Percentiles rank a stretch among this genome's conserved stretches.
phyloP scores from a whole-genome alignment of 1,140 invertebrate species.

The Metaphire vulgaris region DNA sequence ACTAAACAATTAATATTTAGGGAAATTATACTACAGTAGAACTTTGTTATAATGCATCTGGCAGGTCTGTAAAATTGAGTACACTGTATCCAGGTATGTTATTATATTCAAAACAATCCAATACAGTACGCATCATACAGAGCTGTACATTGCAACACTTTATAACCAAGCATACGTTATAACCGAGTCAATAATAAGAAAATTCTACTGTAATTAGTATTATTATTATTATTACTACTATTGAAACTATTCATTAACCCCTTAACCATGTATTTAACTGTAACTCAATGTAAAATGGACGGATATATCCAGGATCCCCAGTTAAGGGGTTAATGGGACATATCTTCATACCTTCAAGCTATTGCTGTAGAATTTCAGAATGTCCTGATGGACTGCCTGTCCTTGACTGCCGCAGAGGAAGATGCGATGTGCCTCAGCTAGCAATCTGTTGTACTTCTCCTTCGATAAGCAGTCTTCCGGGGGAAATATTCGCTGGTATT shows the following conservation, averaged over 20 bases:
- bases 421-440: constrained; percentile 33
- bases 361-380: constrained; percentile 45
- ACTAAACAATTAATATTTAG: too few species aligned
- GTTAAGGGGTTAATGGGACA: neutral
- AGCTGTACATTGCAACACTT: neutral
- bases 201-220: neutral
- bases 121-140: too few species aligned
- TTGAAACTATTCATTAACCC: neutral
- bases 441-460: constrained; percentile 39
- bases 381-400: constrained; percentile 44
- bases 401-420: constrained; percentile 37
- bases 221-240: too few species aligned
- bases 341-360: constrained; percentile 39
- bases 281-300: too few species aligned
- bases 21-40: too few species aligned
- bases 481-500: constrained; percentile 50
- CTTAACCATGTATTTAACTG: too few species aligned
- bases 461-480: constrained; percentile 43
- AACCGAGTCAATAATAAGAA: neutral
- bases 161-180: neutral
- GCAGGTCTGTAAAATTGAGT: too few species aligned
- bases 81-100: too few species aligned
- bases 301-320: neutral
- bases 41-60: too few species aligned
- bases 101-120: too few species aligned